Percentiles rank a stretch among this genome's conserved stretches.
These are phyloP conservation scores for Lasioglossum figueresi DNA, from an alignment of 2,888 invertebrate genomes.

Conservation along the genomic window DNA sequence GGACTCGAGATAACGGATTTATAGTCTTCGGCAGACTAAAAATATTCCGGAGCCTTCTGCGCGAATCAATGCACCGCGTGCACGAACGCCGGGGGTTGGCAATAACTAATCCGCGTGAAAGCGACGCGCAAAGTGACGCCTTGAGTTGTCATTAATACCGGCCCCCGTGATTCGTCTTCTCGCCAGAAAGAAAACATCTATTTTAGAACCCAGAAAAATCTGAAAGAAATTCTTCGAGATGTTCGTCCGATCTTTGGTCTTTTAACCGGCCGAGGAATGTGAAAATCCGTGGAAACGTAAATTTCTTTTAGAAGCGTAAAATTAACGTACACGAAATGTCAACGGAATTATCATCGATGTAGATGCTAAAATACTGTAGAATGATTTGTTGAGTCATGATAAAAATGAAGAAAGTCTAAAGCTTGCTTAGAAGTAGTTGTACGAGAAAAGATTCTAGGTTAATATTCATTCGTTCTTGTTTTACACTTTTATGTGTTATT, in stretches of 20 bases:
- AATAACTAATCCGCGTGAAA: conserved; percentile 75
- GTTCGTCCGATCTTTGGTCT: background rate
- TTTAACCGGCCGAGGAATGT: background rate
- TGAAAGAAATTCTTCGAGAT: background rate
- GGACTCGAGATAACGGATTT: conserved; percentile 77
- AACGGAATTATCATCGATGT: background rate
- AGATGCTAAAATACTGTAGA: background rate
- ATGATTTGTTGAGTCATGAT: background rate
- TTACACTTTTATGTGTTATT: background rate
- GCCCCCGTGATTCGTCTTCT: conserved; percentile 25
- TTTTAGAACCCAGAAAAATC: conserved; percentile 12
- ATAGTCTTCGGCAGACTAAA: conserved; percentile 75
- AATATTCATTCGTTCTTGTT: background rate
- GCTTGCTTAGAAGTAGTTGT: background rate
- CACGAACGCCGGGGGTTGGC: conserved; percentile 54
- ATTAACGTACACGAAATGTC: background rate
- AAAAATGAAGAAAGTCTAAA: background rate
- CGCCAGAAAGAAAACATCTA: conserved; percentile 8
- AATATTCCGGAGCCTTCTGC: conserved; percentile 75
- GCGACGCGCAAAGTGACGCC: conserved; percentile 70
- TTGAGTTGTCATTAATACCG: conserved; percentile 63
- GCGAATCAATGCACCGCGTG: conserved; percentile 73
- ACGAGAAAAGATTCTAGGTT: background rate
- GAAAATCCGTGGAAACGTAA: background rate
- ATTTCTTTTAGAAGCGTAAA: background rate